Evolutionary conservation across 2,113 vertebrate species (phyloP).

Genomic region (Bostrychus sinensis): DNA sequence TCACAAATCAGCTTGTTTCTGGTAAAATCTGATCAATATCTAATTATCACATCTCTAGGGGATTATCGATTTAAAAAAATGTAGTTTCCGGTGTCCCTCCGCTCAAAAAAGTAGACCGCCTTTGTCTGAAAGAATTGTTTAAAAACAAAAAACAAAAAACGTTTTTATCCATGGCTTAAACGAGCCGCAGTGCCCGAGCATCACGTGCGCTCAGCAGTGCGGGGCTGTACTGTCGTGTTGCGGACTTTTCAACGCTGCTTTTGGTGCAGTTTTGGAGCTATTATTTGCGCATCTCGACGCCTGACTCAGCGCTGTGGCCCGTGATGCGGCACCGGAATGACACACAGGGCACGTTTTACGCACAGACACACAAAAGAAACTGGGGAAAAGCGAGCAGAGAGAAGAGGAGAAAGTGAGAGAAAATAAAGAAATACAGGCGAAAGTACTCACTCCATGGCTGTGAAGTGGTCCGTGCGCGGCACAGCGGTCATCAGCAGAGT

Average conservation of each 20-base stretch:
- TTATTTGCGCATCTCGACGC: neutral
- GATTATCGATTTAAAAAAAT: slow-evolving; percentile 6
- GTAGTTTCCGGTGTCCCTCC: slow-evolving; percentile 9
- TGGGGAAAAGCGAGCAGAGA: neutral
- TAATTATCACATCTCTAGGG: slow-evolving; percentile 16
- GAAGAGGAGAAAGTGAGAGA: neutral
- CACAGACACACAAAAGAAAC: neutral
- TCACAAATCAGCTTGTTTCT: slow-evolving; percentile 17
- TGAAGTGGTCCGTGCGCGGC: neutral
- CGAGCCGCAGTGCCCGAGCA: neutral
- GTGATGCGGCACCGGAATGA: slow-evolving; percentile 45
- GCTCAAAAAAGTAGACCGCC: slow-evolving; percentile 25
- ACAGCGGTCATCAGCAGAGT: neutral
- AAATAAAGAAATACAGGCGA: neutral
- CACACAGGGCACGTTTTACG: slow-evolving; percentile 18
- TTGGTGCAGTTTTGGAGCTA: slow-evolving; percentile 14
- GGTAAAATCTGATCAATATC: slow-evolving; percentile 28
- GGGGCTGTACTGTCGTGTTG: neutral
- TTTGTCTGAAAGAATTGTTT: neutral
- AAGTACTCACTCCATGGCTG: slow-evolving; percentile 1
- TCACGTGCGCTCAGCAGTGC: neutral
- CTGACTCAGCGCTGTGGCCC: slow-evolving; percentile 49
- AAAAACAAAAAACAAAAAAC: too few relatives aligned
- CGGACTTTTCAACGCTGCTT: neutral
- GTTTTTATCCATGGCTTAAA: neutral